Evolutionary conservation across 2,888 invertebrate species (phyloP), one percentile per base, ranked within the genome.

Genomic region (Ceramica pisi): DNA sequence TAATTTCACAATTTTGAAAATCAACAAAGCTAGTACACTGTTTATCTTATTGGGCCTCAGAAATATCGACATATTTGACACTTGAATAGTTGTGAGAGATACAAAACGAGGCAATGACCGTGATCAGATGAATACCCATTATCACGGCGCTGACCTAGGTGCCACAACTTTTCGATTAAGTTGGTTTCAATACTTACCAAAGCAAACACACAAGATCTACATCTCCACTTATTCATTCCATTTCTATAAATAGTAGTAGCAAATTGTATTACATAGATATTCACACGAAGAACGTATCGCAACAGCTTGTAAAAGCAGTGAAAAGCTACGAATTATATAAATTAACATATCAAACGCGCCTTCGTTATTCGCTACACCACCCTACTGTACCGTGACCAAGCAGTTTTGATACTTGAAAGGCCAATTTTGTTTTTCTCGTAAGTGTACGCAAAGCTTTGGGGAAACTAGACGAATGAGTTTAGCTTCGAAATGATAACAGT

Each of bases 261-360:
- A 85, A 80, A 80, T 83, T 78, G 71, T 77, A 78, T 84, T 82
- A 81, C 64, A 63, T 76, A 81, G 81, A 82, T 78, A 84, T 85
- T 81, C 75, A 82, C 80, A 84, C 81, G 81, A 83, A 82, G 80
- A 83, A 84, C 85, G 81, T 85, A 87, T 83, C 84, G 87, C 79
- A 85, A 86, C 86, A 86, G 87, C 87, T 90, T 89, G 88, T 90
- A 90, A 92, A 93, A 92, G 92, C 92, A 91, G 89, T 87, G 91
- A 94, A 93, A 93, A 93, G 90, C 92, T 90, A 88, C 85, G 89
- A 93, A 93, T 94, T 94, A 94, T 91, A 74, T 72, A 89, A 92
- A 95, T 94, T 94, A 93, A 92, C 95, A 95, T 95, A 94, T 94
- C 95, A 95, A 95, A 94, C 93, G 92, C 87, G 88, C 86, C 87